Conservation (phyloP, 2,113 vertebrate genomes). For the Fulica atra region DNA sequence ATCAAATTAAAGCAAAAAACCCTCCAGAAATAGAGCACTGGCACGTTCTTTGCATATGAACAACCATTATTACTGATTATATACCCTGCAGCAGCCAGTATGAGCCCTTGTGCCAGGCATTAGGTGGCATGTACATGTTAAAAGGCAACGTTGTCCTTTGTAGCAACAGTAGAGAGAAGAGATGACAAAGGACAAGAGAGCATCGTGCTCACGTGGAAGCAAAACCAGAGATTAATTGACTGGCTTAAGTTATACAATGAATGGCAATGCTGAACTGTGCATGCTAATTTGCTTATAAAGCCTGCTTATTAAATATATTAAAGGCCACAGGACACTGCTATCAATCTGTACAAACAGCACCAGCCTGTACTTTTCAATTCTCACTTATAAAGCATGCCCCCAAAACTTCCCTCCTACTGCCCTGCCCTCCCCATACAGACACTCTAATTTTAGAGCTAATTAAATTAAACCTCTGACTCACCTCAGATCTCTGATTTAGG, state of each 20-base stretch:
- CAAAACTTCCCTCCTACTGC: neutral
- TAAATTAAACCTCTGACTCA: slow-evolving; percentile 43
- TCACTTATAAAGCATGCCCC: neutral
- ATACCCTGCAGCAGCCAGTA: neutral
- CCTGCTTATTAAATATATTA: slow-evolving; percentile 15
- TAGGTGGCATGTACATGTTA: neutral
- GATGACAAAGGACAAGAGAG: neutral
- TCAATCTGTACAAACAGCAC: neutral
- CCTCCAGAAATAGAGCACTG: neutral
- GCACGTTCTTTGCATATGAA: neutral
- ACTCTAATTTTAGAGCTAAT: slow-evolving; percentile 22
- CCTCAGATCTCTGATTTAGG: neutral
- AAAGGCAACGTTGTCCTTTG: neutral
- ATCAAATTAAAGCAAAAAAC: neutral
- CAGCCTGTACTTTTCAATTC: neutral
- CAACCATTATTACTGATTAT: neutral
- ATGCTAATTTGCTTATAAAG: neutral
- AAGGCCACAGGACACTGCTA: neutral
- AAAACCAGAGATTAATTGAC: slow-evolving; percentile 33
- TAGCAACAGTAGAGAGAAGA: neutral
- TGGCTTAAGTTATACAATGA: neutral
- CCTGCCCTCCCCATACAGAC: neutral
- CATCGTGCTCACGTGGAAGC: neutral
- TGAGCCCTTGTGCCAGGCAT: neutral
- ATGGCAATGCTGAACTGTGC: neutral